A percentile compares a stretch with the other conserved stretches of the same genome.
phyloP scores from a whole-genome alignment of 2,113 vertebrate genomes.

The Antechinus flavipes region DNA sequence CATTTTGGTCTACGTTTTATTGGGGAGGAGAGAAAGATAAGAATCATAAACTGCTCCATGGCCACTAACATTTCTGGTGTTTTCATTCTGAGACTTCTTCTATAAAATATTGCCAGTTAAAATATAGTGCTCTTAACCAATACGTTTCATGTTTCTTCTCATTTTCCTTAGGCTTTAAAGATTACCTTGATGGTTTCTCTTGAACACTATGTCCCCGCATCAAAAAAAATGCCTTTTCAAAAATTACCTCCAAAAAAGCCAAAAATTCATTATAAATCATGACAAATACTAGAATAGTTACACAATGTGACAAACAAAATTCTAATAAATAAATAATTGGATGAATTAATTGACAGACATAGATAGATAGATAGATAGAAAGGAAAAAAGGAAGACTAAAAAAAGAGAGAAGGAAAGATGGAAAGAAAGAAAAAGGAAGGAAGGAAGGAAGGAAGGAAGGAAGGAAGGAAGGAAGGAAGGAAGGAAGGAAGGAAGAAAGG shows the following conservation, averaged over 20 bases:
- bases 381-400: too few relatives aligned
- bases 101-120: conserved; percentile 61
- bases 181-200: conserved; percentile 58
- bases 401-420: too few relatives aligned
- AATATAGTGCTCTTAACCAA: conserved; percentile 41
- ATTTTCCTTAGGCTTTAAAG: conserved; percentile 57
- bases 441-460: too few relatives aligned
- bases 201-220: background rate
- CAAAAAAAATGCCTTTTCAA: conserved; percentile 59
- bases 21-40: conserved; percentile 5
- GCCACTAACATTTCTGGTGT: conserved; percentile 66
- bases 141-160: conserved; percentile 42
- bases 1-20: conserved; percentile 12
- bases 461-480: too few relatives aligned
- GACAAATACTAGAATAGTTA: background rate
- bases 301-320: conserved; percentile 32
- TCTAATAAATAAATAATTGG: background rate
- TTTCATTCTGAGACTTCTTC: background rate
- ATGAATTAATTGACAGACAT: too few relatives aligned
- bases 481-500: too few relatives aligned
- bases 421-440: too few relatives aligned
- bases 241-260: conserved; percentile 43
- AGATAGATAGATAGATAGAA: too few relatives aligned
- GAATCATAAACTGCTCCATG: conserved; percentile 62
- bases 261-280: background rate